These are phyloP conservation scores for Eulithis testata DNA, from an alignment of 2,888 invertebrate species.

Conservation along the genomic window DNA sequence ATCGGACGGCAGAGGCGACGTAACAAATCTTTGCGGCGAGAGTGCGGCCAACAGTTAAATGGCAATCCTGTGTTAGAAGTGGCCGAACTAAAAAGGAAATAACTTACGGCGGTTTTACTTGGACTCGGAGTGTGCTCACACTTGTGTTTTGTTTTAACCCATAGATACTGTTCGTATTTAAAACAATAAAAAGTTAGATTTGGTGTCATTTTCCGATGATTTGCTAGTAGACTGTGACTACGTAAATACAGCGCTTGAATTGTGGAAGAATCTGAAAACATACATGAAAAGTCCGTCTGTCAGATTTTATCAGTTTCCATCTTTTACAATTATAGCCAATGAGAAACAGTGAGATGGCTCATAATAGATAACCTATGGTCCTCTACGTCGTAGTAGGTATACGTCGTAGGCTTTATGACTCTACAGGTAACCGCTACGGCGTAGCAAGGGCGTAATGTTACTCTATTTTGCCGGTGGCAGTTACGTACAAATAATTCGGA, in stretches of 20 bases:
- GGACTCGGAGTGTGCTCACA: constrained; percentile 26
- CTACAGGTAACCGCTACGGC: constrained; percentile 4
- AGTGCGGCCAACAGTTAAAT: constrained; percentile 65
- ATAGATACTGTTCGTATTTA: neutral
- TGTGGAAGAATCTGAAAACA: too few relatives aligned
- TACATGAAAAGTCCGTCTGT: too few relatives aligned
- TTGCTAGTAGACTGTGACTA: too few relatives aligned
- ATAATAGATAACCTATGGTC: too few relatives aligned
- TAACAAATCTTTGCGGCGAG: constrained; percentile 47
- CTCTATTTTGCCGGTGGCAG: too few relatives aligned
- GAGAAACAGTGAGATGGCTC: too few relatives aligned
- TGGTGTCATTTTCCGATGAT: too few relatives aligned
- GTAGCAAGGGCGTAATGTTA: neutral
- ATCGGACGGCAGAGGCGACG: constrained; percentile 28
- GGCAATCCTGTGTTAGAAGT: constrained; percentile 61
- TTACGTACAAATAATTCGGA: too few relatives aligned
- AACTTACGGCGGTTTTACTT: constrained; percentile 47
- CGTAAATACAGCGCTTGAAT: too few relatives aligned
- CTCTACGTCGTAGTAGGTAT: neutral
- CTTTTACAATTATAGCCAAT: too few relatives aligned
- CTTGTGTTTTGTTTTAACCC: neutral
- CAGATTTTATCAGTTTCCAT: too few relatives aligned
- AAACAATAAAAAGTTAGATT: too few relatives aligned
- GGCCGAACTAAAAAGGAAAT: constrained; percentile 51
- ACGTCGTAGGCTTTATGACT: neutral